Percentiles rank a stretch among this genome's conserved stretches.
Conservation (phyloP, 2,888 invertebrate species). For the Cerastis rubricosa region DNA sequence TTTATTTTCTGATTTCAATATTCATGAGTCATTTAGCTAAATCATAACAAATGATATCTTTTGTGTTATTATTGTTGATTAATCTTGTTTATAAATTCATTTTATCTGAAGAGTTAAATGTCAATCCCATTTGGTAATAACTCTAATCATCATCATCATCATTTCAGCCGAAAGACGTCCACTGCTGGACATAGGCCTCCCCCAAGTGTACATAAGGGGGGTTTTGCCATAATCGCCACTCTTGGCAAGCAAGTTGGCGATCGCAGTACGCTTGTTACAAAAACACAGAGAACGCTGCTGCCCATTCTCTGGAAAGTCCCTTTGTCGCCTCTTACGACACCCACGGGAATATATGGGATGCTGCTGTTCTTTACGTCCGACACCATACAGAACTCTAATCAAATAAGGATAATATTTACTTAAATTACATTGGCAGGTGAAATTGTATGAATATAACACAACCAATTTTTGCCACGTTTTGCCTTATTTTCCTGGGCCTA, state of each 20-base stretch:
- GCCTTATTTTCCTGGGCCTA: background rate
- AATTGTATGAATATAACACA: background rate
- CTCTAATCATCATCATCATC: too few species aligned
- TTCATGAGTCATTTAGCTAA: slow-evolving; percentile 10
- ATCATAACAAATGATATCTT: slow-evolving; percentile 16
- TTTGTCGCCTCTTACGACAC: too few species aligned
- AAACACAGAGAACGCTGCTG: too few species aligned
- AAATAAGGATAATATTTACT: slow-evolving; percentile 4
- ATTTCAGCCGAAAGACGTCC: too few species aligned
- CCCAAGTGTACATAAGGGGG: too few species aligned
- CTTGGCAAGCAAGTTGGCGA: too few species aligned
- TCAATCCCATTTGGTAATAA: background rate
- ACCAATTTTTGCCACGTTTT: background rate
- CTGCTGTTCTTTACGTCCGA: too few species aligned
- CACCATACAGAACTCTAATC: background rate
- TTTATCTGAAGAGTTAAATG: slow-evolving; percentile 8
- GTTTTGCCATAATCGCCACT: too few species aligned
- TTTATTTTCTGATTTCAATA: slow-evolving; percentile 13
- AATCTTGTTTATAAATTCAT: background rate
- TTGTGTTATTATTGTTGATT: slow-evolving; percentile 3
- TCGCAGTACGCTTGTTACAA: too few species aligned
- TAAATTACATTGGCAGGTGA: background rate
- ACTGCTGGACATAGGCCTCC: too few species aligned
- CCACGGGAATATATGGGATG: too few species aligned
- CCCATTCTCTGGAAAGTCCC: too few species aligned